A percentile compares a stretch with the other conserved stretches of the same genome.
These are phyloP conservation scores for Tipula vernalis DNA, from an alignment of 2,888 invertebrate species.

Conservation along the genomic window DNA sequence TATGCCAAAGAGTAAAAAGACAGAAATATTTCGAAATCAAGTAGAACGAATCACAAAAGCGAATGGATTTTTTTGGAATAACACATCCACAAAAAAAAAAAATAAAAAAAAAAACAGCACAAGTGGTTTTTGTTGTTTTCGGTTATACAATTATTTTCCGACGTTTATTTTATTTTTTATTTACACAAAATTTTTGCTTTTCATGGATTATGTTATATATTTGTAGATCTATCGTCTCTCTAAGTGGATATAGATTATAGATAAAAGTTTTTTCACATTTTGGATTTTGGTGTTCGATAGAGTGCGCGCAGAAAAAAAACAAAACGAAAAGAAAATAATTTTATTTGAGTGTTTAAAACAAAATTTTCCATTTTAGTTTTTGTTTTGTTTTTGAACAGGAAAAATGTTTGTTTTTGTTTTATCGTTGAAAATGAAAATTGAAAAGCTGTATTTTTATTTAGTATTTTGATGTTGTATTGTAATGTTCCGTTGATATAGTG, in stretches of 20 bases:
- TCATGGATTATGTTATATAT: neutral
- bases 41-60: constrained; percentile 19
- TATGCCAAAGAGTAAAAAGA: constrained; percentile 25
- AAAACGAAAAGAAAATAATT: neutral
- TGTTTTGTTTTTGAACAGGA: neutral
- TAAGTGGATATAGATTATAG: neutral
- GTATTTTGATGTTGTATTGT: neutral
- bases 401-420: neutral
- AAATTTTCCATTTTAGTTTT: neutral
- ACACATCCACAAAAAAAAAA: neutral
- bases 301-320: neutral
- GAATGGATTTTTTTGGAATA: constrained; percentile 7
- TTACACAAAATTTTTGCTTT: neutral
- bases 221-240: neutral
- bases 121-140: constrained; percentile 4
- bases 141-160: neutral
- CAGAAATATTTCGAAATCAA: constrained; percentile 21
- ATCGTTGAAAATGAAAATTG: neutral
- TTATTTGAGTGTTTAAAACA: neutral
- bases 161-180: neutral
- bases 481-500: neutral
- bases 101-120: neutral
- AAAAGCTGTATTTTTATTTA: neutral
- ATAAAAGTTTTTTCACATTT: constrained; percentile 4
- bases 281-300: neutral